A percentile compares a stretch with the other conserved stretches of the same genome.
These are phyloP conservation scores for Cantharis flavilabris DNA, from an alignment of 2,888 invertebrate genomes.

Conservation along the genomic window DNA sequence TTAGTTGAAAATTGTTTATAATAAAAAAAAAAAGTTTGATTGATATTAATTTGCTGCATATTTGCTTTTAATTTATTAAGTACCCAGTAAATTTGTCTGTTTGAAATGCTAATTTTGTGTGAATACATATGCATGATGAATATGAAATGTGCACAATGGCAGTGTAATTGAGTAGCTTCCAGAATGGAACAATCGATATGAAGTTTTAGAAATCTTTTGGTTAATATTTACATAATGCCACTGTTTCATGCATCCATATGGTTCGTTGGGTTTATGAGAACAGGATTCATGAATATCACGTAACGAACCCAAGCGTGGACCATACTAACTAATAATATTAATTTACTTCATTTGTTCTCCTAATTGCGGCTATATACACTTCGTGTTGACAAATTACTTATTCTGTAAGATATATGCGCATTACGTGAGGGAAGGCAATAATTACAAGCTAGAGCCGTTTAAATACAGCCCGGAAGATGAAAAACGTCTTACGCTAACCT, in stretches of 20 bases:
- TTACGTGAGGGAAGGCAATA: conserved; percentile 18
- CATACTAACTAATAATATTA: conserved; percentile 43
- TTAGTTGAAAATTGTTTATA: too few relatives aligned
- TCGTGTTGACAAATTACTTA: conserved; percentile 33
- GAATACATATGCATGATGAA: conserved; percentile 32
- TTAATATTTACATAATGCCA: background rate
- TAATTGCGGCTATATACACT: conserved; percentile 33
- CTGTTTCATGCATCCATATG: background rate
- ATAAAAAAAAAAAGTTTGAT: background rate
- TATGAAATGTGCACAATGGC: conserved; percentile 35
- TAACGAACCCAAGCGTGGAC: conserved; percentile 42
- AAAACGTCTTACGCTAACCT: background rate
- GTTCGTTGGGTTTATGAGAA: background rate
- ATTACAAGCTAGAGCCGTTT: background rate
- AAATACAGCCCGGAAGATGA: background rate
- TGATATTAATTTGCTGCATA: background rate
- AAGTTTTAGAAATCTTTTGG: background rate
- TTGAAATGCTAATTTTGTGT: conserved; percentile 10
- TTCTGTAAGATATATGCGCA: conserved; percentile 25
- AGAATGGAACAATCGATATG: background rate
- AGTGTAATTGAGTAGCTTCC: conserved; percentile 32
- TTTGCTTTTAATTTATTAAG: background rate
- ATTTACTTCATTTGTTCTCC: conserved; percentile 45
- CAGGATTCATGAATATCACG: conserved; percentile 37
- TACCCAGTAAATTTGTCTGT: background rate